Evolutionary conservation across 2,113 vertebrate genomes (phyloP).

Genomic region (Dasyornis broadbenti): DNA sequence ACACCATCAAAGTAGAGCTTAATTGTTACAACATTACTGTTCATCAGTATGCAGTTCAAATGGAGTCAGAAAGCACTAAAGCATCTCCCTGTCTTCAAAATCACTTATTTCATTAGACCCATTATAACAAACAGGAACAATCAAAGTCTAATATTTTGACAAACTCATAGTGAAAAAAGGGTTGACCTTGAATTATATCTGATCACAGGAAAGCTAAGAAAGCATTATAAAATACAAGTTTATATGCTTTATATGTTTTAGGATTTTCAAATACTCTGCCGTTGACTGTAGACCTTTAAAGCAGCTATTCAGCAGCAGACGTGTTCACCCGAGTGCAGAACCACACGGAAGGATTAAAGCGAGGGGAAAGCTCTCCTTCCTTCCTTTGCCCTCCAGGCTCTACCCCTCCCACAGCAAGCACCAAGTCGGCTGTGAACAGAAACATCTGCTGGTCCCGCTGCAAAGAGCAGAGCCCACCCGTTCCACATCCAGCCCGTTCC

Average conservation of each 20-base stretch:
- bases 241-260: background rate
- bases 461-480: accelerated
- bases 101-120: background rate
- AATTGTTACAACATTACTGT: background rate
- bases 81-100: background rate
- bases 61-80: background rate
- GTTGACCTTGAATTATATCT: background rate
- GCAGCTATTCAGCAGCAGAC: background rate
- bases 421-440: background rate
- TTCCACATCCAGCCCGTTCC: background rate
- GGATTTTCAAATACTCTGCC: background rate
- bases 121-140: background rate
- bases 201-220: background rate
- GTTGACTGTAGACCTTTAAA: background rate
- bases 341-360: background rate
- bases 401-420: background rate
- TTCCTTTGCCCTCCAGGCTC: background rate
- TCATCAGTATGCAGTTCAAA: background rate
- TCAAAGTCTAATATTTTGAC: background rate
- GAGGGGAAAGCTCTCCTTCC: background rate
- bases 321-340: background rate
- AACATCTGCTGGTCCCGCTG: background rate
- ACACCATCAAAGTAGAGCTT: background rate
- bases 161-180: background rate
- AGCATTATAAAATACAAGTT: background rate